Conservation (phyloP, 30 jellyfish, hydroid and myxozoan species). For the Hydractinia symbiolongicarpus region DNA sequence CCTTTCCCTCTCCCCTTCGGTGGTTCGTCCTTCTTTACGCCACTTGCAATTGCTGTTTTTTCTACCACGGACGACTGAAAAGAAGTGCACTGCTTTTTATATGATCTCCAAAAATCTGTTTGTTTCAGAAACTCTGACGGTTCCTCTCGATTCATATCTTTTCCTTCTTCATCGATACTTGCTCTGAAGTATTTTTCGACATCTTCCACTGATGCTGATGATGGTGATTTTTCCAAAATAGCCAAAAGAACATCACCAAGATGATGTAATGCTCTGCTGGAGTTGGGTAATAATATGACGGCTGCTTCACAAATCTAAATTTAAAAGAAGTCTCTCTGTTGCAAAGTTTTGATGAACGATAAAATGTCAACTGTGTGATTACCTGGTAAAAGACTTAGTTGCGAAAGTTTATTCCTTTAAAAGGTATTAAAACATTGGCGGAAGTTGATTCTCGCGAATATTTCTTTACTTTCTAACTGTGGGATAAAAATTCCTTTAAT, state of each 20-base stretch:
- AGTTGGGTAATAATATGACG: conserved; percentile 41
- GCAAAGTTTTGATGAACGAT: too few species aligned
- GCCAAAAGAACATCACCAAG: conserved; percentile 41
- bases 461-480: too few species aligned
- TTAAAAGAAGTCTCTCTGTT: neutral
- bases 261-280: conserved; percentile 43
- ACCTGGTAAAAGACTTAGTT: too few species aligned
- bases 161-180: conserved; percentile 58
- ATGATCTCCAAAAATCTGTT: conserved; percentile 48
- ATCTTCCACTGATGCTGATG: conserved; percentile 30
- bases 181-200: conserved; percentile 64
- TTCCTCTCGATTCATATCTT: conserved; percentile 23
- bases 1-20: neutral
- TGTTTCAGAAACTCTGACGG: conserved; percentile 30
- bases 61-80: neutral
- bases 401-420: too few species aligned
- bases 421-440: too few species aligned
- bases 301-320: conserved; percentile 67
- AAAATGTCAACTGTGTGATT: too few species aligned
- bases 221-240: neutral
- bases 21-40: neutral
- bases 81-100: neutral
- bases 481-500: too few species aligned
- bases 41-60: neutral
- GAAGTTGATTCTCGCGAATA: too few species aligned